Percentiles rank a stretch among this genome's conserved stretches.
Evolutionary conservation across 2,113 vertebrate species (phyloP).

Genomic region (Eolophus roseicapilla): DNA sequence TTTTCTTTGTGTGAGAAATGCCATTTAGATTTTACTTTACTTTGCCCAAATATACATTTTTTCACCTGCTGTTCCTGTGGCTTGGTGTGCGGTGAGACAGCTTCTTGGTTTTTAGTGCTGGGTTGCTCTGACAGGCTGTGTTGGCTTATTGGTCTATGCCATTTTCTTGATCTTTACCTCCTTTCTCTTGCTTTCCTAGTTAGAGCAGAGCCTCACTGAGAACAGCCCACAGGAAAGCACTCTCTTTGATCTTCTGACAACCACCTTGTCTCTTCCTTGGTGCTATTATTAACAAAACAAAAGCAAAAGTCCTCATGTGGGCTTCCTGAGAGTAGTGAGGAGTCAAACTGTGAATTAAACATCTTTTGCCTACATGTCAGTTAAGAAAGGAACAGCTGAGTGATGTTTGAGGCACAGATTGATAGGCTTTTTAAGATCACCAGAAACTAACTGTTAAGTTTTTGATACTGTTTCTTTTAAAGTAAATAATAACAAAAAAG

Average conservation of each 20-base stretch:
- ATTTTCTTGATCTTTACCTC: conserved; percentile 3
- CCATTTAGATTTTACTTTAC: neutral
- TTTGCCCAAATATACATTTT: neutral
- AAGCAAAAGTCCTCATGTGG: neutral
- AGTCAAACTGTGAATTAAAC: neutral
- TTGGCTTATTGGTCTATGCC: neutral
- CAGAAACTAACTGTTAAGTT: neutral
- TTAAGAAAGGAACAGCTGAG: neutral
- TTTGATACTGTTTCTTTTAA: neutral
- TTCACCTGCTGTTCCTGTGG: neutral
- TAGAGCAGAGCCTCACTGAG: neutral
- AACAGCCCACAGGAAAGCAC: neutral
- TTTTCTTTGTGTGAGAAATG: neutral
- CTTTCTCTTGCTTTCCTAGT: neutral
- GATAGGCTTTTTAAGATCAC: neutral
- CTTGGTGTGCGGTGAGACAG: neutral
- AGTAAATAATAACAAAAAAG: neutral
- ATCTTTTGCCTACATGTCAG: neutral
- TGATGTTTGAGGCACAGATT: neutral
- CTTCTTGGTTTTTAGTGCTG: neutral
- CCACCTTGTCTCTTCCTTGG: neutral
- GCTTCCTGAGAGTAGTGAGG: neutral
- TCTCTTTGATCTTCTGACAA: neutral
- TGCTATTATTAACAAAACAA: neutral
- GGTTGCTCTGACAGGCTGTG: neutral